Conservation (phyloP, 1,140 invertebrate genomes). For the Anthonomus grandis region DNA sequence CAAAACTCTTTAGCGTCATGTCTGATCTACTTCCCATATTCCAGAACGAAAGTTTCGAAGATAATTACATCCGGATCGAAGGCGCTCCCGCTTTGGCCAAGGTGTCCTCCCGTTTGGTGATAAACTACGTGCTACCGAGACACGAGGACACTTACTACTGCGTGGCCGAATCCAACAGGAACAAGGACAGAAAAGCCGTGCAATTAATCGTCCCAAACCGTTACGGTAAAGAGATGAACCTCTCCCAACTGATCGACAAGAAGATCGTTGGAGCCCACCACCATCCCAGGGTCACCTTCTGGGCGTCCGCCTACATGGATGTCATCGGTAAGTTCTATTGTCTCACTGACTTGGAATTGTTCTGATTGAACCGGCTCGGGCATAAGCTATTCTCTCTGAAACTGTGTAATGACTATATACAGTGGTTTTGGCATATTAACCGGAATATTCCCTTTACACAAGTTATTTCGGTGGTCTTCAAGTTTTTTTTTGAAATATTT, state of each 20-base stretch:
- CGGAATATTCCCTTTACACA: too few relatives aligned
- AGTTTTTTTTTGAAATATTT: too few relatives aligned
- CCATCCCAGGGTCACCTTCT: conserved; percentile 55
- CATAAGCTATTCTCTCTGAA: too few relatives aligned
- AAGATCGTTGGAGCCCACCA: conserved; percentile 48
- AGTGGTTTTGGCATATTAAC: too few relatives aligned
- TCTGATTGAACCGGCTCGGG: too few relatives aligned
- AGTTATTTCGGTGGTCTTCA: too few relatives aligned
- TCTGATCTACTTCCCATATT: conserved; percentile 21
- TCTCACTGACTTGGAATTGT: not conserved
- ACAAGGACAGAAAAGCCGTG: conserved; percentile 54
- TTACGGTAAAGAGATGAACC: conserved; percentile 35
- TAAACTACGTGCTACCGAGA: conserved; percentile 57
- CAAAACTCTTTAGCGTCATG: too few relatives aligned
- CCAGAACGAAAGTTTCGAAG: conserved; percentile 50
- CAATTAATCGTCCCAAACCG: conserved; percentile 49
- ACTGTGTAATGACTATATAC: too few relatives aligned
- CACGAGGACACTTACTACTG: conserved; percentile 68
- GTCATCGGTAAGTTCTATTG: conserved; percentile 45
- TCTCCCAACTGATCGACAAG: conserved; percentile 42
- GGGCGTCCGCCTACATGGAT: conserved; percentile 55
- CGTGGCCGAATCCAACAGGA: conserved; percentile 61
- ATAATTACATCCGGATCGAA: conserved; percentile 52
- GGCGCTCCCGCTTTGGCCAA: conserved; percentile 53
- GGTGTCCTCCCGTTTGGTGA: conserved; percentile 62